Evolutionary conservation across 2,888 invertebrate genomes (phyloP).

Genomic region (Leptinotarsa juncta): DNA sequence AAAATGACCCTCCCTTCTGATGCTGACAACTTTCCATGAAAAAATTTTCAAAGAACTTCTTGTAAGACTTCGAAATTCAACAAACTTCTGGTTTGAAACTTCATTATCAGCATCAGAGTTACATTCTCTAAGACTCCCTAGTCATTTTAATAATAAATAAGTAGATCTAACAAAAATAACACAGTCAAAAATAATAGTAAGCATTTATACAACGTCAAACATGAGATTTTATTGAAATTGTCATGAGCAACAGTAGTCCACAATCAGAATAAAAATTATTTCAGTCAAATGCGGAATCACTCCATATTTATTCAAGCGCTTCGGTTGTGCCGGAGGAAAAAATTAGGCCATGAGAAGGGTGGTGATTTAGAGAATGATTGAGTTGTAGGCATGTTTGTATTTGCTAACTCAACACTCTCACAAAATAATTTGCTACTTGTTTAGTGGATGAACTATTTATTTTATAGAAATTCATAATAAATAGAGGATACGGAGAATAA

Average conservation of each 20-base stretch:
- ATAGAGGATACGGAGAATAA: too few relatives aligned
- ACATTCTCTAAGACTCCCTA: conserved; percentile 1
- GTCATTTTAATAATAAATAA: conserved; percentile 47
- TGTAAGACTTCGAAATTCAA: neutral
- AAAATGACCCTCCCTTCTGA: conserved; percentile 1
- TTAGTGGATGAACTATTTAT: too few relatives aligned
- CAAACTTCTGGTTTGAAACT: neutral
- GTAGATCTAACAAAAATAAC: conserved; percentile 54
- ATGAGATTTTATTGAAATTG: conserved; percentile 18
- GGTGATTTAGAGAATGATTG: neutral
- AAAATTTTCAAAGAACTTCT: too few relatives aligned
- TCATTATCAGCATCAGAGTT: conserved; percentile 3
- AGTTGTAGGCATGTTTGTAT: neutral
- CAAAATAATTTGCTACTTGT: too few relatives aligned
- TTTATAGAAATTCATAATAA: too few relatives aligned
- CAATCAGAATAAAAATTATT: conserved; percentile 17
- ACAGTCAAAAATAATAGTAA: conserved; percentile 53
- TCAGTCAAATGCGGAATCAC: conserved; percentile 18
- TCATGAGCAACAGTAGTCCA: conserved; percentile 17
- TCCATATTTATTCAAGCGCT: conserved; percentile 10
- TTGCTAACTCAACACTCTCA: too few relatives aligned
- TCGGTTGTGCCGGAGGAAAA: neutral
- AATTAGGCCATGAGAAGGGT: neutral
- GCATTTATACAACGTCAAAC: conserved; percentile 37
- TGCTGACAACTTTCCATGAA: neutral